Conservation (phyloP, 2,888 invertebrate genomes). For the Leucoma salicis region DNA sequence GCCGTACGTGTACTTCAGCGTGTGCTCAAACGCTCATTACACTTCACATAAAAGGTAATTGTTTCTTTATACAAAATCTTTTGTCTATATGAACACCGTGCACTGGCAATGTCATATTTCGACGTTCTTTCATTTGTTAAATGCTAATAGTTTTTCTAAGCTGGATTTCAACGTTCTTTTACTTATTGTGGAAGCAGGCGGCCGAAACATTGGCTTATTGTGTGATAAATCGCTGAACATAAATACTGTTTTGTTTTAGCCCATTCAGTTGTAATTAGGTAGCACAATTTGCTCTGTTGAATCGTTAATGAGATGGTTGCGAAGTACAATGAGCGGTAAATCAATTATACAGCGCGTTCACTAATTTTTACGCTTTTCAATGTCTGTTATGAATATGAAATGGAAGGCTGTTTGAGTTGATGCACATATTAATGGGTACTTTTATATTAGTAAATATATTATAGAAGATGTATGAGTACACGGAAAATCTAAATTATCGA, state of each 20-base stretch:
- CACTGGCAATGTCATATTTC: conserved; percentile 56
- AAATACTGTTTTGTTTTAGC: conserved; percentile 77
- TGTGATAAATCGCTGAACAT: conserved; percentile 78
- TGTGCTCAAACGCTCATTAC: conserved; percentile 49
- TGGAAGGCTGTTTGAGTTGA: conserved; percentile 24
- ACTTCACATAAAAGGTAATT: conserved; percentile 69
- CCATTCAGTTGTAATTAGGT: conserved; percentile 78
- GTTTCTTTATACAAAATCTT: conserved; percentile 67
- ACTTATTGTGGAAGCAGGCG: conserved; percentile 52
- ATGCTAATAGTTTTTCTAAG: conserved; percentile 68
- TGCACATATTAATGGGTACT: conserved; percentile 24
- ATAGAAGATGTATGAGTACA: too few species aligned
- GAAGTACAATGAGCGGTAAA: conserved; percentile 69
- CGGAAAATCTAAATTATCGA: too few species aligned
- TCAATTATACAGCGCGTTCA: conserved; percentile 64
- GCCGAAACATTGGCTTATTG: conserved; percentile 74
- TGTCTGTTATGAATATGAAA: conserved; percentile 43
- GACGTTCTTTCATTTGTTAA: conserved; percentile 55
- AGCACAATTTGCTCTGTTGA: conserved; percentile 79
- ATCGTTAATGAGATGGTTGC: conserved; percentile 71
- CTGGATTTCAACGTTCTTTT: conserved; percentile 65
- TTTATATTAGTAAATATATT: too few species aligned
- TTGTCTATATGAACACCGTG: conserved; percentile 62
- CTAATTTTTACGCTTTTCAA: conserved; percentile 50
- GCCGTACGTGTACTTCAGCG: conserved; percentile 18